A percentile compares a stretch with the other conserved stretches of the same genome.
Conservation (phyloP, 1,140 invertebrate genomes). For the Diploscapter pachys region DNA sequence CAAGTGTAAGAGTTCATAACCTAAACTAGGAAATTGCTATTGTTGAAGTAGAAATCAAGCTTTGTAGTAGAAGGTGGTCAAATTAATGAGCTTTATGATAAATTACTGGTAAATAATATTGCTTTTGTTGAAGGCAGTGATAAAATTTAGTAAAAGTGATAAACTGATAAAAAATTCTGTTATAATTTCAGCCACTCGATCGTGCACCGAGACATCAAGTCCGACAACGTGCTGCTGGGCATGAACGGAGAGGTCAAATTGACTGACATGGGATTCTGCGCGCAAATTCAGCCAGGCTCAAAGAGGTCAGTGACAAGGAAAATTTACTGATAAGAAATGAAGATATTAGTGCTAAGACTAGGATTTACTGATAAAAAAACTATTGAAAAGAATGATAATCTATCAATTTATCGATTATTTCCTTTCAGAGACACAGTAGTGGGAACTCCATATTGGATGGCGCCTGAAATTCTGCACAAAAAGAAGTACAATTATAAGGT, state of each 20-base stretch:
- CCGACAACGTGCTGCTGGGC: conserved; percentile 56
- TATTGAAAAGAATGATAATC: conserved; percentile 1
- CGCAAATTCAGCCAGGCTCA: conserved; percentile 56
- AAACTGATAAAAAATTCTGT: background rate
- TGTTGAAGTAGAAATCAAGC: too few relatives aligned
- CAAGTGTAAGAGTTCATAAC: too few relatives aligned
- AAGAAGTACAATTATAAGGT: conserved; percentile 53
- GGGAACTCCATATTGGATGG: conserved; percentile 73
- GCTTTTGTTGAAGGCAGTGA: too few relatives aligned
- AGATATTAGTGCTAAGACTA: background rate
- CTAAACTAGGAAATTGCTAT: too few relatives aligned
- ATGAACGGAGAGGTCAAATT: conserved; percentile 56
- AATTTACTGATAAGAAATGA: background rate
- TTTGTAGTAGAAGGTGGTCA: too few relatives aligned
- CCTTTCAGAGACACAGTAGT: conserved; percentile 59
- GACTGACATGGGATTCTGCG: conserved; percentile 57
- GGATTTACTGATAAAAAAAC: background rate
- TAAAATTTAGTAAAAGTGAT: too few relatives aligned
- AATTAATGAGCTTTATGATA: background rate
- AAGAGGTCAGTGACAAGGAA: conserved; percentile 32
- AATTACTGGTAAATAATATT: background rate
- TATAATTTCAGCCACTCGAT: conserved; percentile 47
- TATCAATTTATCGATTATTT: background rate
- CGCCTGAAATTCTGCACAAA: conserved; percentile 72
- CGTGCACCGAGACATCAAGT: conserved; percentile 58